phyloP scores from a whole-genome alignment of 2,113 vertebrate genomes.

The Mungos mungo region DNA sequence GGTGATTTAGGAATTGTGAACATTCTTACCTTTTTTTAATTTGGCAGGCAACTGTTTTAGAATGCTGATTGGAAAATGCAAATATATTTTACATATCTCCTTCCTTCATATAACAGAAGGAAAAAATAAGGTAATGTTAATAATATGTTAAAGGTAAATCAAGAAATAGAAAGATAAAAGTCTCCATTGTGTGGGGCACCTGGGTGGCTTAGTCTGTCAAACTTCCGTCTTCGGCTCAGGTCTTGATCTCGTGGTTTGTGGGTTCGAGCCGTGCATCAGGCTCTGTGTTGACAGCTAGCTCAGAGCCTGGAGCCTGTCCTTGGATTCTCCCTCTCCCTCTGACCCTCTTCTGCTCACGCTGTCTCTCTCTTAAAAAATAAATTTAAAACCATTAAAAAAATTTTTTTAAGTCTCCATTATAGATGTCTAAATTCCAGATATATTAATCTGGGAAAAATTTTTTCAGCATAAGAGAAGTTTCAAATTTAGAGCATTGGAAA shows the following conservation, averaged over 20 bases:
- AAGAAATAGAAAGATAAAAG: neutral
- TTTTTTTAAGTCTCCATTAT: neutral
- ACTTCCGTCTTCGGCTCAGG: too few species aligned
- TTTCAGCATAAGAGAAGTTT: neutral
- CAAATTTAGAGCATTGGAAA: neutral
- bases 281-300: too few species aligned
- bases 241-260: too few species aligned
- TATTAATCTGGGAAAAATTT: neutral
- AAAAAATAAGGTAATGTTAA: neutral
- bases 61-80: neutral
- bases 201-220: too few species aligned
- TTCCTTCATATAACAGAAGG: neutral
- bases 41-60: neutral
- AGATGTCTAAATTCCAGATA: neutral
- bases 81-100: neutral
- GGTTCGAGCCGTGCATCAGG: too few species aligned
- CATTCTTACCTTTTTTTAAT: neutral
- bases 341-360: too few species aligned
- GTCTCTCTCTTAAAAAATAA: too few species aligned
- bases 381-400: too few species aligned
- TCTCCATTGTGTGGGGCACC: neutral
- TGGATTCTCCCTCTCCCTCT: too few species aligned
- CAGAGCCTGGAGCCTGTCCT: too few species aligned
- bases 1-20: neutral
- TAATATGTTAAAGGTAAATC: neutral